Evolutionary conservation across 2,888 invertebrate species (phyloP), one percentile per base, ranked within the genome.

Genomic region (Gastracanthus pulcherrimus): DNA sequence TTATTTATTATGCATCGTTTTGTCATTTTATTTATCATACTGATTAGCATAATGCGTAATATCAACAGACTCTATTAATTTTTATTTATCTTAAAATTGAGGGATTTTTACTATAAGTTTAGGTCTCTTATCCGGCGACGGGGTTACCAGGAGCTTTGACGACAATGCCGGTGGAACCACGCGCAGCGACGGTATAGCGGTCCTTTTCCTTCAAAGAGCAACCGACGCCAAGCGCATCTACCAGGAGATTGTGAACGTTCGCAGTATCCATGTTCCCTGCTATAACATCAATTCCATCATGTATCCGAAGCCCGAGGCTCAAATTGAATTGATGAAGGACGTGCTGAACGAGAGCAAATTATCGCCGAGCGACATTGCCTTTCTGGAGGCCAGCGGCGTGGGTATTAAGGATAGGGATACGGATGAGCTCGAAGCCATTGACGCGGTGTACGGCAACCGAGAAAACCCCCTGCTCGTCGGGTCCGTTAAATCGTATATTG

Each of bases 331-430:
- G 0, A 79, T 87, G 80, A 34, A 82, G 11, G 60, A 85, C 3
- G 19, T 83, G 3, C 74, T 86, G 0, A 36, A 85, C 0, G 78
- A 85, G 0, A 78, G 84, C 64, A 75, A 77, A 7, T 26, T 87
- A 29, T 34, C 45, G 3, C 85, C 86, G 7, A 75, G 72, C 51
- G 81, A 84, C 9, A 62, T 87, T 6, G 66, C 78, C 0, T 87
- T 82, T 38, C 11, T 87, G 0, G 87, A 87, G 16, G 86, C 86
- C 23, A 89, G 94, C 89, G 94, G 94, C 23, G 94, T 94, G 29
- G 94, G 94, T 72, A 93, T 94, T 5, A 93, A 89, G 34, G 92
- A 93, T 31, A 93, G 94, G 13, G 86, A 86, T 75, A 70, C 82
- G 1, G 64, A 77, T 9, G 87, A 87, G 51, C 55, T 84, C 0